phyloP scores from a whole-genome alignment of 2,113 vertebrate genomes.

The Heteronetta atricapilla region DNA sequence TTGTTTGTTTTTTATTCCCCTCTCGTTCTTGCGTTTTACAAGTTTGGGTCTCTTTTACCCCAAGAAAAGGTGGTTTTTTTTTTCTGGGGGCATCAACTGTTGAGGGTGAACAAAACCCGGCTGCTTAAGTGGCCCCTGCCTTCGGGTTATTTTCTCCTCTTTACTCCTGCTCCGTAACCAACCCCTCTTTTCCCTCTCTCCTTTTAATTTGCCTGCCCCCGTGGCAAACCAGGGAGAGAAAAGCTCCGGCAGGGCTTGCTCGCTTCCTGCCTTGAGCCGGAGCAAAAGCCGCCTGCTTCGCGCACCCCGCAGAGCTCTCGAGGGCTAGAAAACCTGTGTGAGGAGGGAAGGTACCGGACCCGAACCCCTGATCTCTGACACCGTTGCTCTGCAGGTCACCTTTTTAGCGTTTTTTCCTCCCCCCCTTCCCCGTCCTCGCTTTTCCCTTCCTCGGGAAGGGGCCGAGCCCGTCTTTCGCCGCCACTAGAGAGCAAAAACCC shows the following conservation, averaged over 20 bases:
- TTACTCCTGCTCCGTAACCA: background rate
- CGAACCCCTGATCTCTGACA: background rate
- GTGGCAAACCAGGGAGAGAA: background rate
- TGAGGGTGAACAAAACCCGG: background rate
- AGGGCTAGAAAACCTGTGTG: background rate
- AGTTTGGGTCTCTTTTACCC: background rate
- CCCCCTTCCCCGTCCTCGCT: background rate
- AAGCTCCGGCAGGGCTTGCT: background rate
- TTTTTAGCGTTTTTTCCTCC: background rate
- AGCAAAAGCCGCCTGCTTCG: background rate
- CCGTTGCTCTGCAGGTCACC: background rate
- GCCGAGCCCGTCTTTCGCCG: fast-evolving
- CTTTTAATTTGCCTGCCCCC: background rate
- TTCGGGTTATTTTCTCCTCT: background rate
- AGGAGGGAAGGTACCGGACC: background rate
- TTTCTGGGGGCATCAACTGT: background rate
- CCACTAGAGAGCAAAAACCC: background rate
- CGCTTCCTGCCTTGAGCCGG: background rate
- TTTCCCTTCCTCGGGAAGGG: background rate
- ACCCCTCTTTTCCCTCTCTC: background rate
- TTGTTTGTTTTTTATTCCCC: background rate
- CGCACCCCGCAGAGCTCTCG: background rate
- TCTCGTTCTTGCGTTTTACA: background rate
- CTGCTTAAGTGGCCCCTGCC: fast-evolving
- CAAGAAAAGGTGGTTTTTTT: background rate